phyloP scores from a whole-genome alignment of 2,113 vertebrate species.

The Barnardius zonarius region DNA sequence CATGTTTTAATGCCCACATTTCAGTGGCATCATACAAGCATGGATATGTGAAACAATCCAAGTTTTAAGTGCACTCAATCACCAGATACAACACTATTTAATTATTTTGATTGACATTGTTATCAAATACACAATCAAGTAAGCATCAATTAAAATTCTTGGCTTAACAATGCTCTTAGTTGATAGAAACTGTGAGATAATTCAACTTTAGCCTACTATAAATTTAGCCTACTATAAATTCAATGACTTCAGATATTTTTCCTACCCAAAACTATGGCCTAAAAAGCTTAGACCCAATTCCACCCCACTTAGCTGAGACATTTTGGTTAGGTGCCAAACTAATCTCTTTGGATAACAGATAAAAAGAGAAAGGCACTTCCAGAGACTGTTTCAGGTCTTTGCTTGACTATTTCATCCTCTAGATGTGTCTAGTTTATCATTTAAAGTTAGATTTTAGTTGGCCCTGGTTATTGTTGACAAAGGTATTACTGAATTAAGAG shows the following conservation, averaged over 20 bases:
- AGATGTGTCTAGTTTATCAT: background rate
- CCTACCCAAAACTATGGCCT: background rate
- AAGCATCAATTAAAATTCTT: background rate
- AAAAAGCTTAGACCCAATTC: background rate
- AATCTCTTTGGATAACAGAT: background rate
- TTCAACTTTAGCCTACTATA: background rate
- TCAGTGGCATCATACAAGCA: background rate
- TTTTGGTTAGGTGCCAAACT: background rate
- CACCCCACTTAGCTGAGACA: background rate
- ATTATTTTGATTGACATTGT: slow-evolving; percentile 24
- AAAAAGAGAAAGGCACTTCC: background rate
- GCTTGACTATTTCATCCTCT: background rate
- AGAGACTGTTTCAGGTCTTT: background rate
- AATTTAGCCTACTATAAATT: background rate
- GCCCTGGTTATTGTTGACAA: background rate
- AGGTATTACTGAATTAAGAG: background rate
- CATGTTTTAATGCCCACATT: background rate
- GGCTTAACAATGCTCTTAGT: background rate
- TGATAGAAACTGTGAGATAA: background rate
- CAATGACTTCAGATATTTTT: background rate
- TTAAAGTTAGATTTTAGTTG: background rate
- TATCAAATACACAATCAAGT: background rate
- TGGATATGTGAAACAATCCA: background rate
- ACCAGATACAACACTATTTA: background rate
- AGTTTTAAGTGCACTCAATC: background rate